Base-by-base conservation (phyloP, 2,797 vertebrate species). In the Lagorchestes hirsutus region DNA sequence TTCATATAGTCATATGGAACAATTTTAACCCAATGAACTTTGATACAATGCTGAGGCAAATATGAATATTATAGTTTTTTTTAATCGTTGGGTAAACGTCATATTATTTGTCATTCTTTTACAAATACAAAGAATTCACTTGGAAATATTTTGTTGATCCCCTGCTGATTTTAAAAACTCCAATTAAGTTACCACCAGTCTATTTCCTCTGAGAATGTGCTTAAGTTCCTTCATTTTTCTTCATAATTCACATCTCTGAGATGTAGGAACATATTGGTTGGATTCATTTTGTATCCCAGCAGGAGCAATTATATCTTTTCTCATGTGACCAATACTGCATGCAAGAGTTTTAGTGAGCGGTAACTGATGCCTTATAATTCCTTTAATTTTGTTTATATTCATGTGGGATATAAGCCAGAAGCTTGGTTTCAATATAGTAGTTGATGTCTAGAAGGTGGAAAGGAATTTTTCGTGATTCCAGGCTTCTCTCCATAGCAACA, bases 271-370 rank as follows among this genome's bases (percentile, higher is more conserved):
- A 96, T 93, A 95, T 46, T 94, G 27, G 91, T 40, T 95, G 91
- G 62, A 93, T 90, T 94, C 94, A 91, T 95, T 97, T 91, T 95
- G 90, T 90, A 96, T 95, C 94, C 93, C 95, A 93, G 24, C 16
- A 96, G 74, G 50, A 97, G 54, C 93, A 98, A 97, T 96, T 97
- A 95, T 6, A 94, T 57, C 67, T 97, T 97, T 98, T 94, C 97
- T 97, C 93, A 92, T 67, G 95, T 55, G 54, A 90, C 90, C 94
- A 87, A 93, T 96, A 91, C 57, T 55, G 52, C 92, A 62, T 31
- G 91, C 12, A 95, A 93, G 18, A 56, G 52, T 95, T 92, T 92
- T 95, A 96, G 54, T 93, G 93, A 96, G 40, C 56, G 92, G 58
- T 94, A 95, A 92, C 62, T 34, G 40, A 46, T 29, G 40, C 22